A percentile compares a stretch with the other conserved stretches of the same genome.
Evolutionary conservation across 2,113 vertebrate genomes (phyloP).

Genomic region (Macquaria australasica): DNA sequence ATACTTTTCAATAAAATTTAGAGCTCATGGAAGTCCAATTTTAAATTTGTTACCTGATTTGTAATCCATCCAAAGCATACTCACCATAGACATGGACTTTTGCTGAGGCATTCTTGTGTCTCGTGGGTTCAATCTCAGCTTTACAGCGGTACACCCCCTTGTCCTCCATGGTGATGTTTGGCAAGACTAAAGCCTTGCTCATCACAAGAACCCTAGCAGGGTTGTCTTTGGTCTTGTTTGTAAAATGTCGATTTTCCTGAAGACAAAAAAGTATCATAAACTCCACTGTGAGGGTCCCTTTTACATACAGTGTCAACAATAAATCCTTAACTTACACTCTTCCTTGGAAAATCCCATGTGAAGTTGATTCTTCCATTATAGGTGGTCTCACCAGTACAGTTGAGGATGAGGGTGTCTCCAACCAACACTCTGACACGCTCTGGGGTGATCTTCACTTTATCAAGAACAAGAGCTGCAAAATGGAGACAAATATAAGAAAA

Average conservation of each 20-base stretch:
- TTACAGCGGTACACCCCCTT: slow-evolving; percentile 86
- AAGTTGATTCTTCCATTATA: slow-evolving; percentile 84
- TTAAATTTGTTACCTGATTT: background rate
- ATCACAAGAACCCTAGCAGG: background rate
- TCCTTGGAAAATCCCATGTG: slow-evolving; percentile 81
- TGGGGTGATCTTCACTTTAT: slow-evolving; percentile 72
- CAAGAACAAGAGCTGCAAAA: slow-evolving; percentile 61
- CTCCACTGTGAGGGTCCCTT: background rate
- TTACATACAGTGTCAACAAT: background rate
- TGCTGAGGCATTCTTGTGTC: slow-evolving; percentile 26
- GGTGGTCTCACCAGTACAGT: slow-evolving; percentile 86
- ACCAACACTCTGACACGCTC: slow-evolving; percentile 78
- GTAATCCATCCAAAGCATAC: slow-evolving; percentile 31
- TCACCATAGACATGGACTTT: slow-evolving; percentile 86
- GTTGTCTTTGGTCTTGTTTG: background rate
- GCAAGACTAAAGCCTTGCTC: slow-evolving; percentile 77
- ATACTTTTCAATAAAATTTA: background rate
- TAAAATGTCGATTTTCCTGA: slow-evolving; percentile 62
- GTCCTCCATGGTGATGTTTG: slow-evolving; percentile 86
- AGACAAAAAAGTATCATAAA: slow-evolving; percentile 34
- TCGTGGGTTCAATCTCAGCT: slow-evolving; percentile 43
- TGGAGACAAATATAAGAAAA: slow-evolving; percentile 10
- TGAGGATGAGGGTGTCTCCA: slow-evolving; percentile 85
- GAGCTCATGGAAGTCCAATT: background rate
- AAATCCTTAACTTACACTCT: slow-evolving; percentile 61